Percentiles rank a stretch among this genome's conserved stretches.
These are phyloP conservation scores for Leistus spinibarbis DNA, from an alignment of 2,888 invertebrate species.

Conservation along the genomic window DNA sequence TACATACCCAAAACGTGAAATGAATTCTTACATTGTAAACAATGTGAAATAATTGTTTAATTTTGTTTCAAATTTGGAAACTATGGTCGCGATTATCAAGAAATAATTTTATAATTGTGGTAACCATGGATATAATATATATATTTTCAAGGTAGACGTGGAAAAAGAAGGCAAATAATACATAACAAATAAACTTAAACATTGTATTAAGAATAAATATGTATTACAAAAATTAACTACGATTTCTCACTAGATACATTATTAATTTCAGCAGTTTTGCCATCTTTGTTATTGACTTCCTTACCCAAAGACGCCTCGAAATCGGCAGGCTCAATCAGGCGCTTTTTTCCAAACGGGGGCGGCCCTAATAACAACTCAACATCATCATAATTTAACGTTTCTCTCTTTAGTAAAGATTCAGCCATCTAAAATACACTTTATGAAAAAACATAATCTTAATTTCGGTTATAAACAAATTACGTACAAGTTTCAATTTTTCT, in stretches of 20 bases:
- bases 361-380: constrained; percentile 88
- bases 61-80: too few species aligned
- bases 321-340: constrained; percentile 77
- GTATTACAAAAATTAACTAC: constrained; percentile 1
- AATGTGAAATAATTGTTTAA: too few species aligned
- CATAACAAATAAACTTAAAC: neutral
- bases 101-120: too few species aligned
- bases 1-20: too few species aligned
- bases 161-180: too few species aligned
- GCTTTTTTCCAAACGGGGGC: constrained; percentile 77
- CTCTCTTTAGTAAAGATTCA: constrained; percentile 81
- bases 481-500: constrained; percentile 72
- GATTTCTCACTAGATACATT: neutral
- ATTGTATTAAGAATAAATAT: constrained; percentile 6
- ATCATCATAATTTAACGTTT: constrained; percentile 91
- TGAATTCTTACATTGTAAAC: too few species aligned
- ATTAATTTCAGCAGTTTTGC: neutral
- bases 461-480: constrained; percentile 20
- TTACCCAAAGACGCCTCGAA: constrained; percentile 65
- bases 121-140: too few species aligned
- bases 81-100: too few species aligned
- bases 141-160: too few species aligned
- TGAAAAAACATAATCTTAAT: constrained; percentile 44
- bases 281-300: constrained; percentile 46
- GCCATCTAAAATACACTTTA: constrained; percentile 72